phyloP scores from a whole-genome alignment of 2,797 vertebrate species.

The Amniataba percoides region DNA sequence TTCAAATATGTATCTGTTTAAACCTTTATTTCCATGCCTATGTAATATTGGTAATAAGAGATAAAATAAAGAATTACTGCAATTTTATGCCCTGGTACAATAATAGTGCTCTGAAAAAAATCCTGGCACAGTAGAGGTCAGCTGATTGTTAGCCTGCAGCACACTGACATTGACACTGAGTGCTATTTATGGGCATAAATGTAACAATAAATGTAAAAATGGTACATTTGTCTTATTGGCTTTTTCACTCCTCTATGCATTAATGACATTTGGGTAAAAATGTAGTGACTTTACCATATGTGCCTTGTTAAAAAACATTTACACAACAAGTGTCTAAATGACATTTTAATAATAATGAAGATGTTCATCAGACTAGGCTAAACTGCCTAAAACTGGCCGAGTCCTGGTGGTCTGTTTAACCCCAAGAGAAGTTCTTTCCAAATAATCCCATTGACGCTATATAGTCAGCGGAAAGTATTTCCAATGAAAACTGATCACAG shows the following conservation, averaged over 20 bases:
- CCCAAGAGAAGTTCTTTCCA: background rate
- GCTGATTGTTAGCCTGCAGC: slow-evolving; percentile 33
- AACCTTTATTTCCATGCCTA: background rate
- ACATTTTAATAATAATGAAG: slow-evolving; percentile 33
- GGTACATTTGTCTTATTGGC: background rate
- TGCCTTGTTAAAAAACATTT: background rate
- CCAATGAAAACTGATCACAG: background rate
- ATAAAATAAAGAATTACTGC: background rate
- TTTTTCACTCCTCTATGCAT: background rate
- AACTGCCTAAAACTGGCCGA: slow-evolving; percentile 11
- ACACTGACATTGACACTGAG: background rate
- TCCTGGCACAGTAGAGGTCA: background rate
- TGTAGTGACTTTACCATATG: background rate
- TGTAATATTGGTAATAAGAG: background rate
- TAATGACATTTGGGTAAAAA: background rate
- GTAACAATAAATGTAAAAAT: slow-evolving; percentile 22
- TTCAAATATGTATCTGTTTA: background rate
- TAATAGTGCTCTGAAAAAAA: background rate
- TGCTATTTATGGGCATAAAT: slow-evolving; percentile 4
- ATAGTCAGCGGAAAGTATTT: background rate
- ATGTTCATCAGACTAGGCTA: background rate
- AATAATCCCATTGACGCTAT: background rate
- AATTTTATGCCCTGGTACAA: background rate
- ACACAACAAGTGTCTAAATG: background rate
- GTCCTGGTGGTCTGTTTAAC: background rate